phyloP scores from a whole-genome alignment of 1,140 invertebrate species.

The Aphelenchoides besseyi region DNA sequence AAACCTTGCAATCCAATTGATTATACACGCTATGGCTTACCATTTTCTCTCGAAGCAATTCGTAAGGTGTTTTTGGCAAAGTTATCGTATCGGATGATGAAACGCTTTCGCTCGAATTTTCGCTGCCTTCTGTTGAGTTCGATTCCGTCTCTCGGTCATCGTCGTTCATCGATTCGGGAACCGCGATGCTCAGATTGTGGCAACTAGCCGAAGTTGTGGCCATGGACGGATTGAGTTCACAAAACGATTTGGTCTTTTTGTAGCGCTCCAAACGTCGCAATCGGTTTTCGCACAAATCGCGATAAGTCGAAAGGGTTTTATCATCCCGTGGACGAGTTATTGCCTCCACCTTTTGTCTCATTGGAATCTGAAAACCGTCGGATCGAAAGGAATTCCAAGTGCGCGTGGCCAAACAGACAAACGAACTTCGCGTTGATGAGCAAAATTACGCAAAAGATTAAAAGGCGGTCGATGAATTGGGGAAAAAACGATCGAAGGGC shows the following conservation, averaged over 20 bases:
- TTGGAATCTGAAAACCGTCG: not conserved
- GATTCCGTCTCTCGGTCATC: not conserved
- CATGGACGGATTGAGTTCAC: constrained; percentile 30
- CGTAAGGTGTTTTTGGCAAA: constrained; percentile 11
- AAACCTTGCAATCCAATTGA: constrained; percentile 12
- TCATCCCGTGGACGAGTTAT: not conserved
- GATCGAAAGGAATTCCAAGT: not conserved
- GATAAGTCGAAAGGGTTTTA: constrained; percentile 20
- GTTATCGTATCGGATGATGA: not conserved
- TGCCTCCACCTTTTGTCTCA: not conserved
- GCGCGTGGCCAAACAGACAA: not conserved
- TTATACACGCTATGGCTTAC: constrained; percentile 30
- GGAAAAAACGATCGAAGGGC: not conserved
- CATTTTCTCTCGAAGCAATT: constrained; percentile 39
- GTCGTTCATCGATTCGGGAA: not conserved
- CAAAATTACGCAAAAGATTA: not conserved
- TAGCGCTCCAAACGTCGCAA: constrained; percentile 49
- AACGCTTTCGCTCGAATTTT: not conserved
- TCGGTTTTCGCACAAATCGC: constrained; percentile 30
- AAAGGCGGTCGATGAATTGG: too few relatives aligned
- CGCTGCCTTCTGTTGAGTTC: not conserved
- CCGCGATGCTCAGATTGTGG: not conserved
- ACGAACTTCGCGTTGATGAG: too few relatives aligned
- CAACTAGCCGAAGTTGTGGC: not conserved
- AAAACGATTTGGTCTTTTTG: constrained; percentile 52